phyloP scores from a whole-genome alignment of 2,888 invertebrate genomes.

The Xestia ashworthii region DNA sequence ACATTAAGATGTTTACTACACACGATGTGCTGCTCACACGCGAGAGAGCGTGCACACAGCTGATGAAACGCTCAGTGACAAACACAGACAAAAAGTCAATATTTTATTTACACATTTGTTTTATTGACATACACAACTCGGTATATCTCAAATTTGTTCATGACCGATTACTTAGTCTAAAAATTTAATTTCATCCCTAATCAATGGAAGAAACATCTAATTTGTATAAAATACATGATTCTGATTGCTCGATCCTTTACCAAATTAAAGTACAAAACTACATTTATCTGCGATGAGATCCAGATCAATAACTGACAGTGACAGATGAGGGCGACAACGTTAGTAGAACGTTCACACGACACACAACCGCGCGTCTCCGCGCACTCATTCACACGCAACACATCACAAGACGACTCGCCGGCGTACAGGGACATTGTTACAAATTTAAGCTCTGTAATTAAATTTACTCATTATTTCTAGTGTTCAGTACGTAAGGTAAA shows the following conservation, averaged over 20 bases:
- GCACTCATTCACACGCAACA: constrained; percentile 63
- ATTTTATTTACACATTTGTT: constrained; percentile 89
- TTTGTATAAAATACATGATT: constrained; percentile 90
- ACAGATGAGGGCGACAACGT: constrained; percentile 75
- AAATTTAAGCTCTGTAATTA: constrained; percentile 82
- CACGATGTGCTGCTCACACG: constrained; percentile 26
- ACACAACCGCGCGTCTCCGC: constrained; percentile 62
- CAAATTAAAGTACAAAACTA: constrained; percentile 87
- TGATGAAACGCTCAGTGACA: constrained; percentile 58
- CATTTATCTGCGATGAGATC: constrained; percentile 87
- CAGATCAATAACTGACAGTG: constrained; percentile 79
- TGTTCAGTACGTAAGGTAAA: constrained; percentile 84
- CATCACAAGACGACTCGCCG: constrained; percentile 68
- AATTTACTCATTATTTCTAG: constrained; percentile 78
- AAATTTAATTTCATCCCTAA: constrained; percentile 85
- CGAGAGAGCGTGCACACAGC: constrained; percentile 25
- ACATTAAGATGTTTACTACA: constrained; percentile 39
- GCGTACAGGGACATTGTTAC: constrained; percentile 70
- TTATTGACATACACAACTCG: constrained; percentile 87
- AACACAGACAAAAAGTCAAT: constrained; percentile 86
- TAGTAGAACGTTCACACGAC: constrained; percentile 63
- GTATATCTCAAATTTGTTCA: constrained; percentile 89
- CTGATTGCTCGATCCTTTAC: constrained; percentile 83
- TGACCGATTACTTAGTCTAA: constrained; percentile 87
- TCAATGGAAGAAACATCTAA: constrained; percentile 87